These are phyloP conservation scores for Polypedilum pembai DNA, from an alignment of 1,140 invertebrate genomes.

Conservation along the genomic window DNA sequence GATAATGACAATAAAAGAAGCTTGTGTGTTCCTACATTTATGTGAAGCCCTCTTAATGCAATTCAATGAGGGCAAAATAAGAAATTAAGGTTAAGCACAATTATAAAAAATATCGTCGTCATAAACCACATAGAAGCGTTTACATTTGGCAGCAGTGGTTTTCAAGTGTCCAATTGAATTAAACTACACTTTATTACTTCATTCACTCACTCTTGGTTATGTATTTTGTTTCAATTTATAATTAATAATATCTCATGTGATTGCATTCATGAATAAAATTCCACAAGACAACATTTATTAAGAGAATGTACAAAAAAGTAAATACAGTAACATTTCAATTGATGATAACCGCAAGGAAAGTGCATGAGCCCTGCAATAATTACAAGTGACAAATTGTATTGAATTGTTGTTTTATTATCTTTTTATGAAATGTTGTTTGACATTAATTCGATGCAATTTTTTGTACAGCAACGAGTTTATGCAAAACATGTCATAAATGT, in stretches of 20 bases:
- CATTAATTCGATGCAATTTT: slow-evolving; percentile 13
- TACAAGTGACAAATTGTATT: slow-evolving; percentile 13
- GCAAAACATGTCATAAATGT: not conserved
- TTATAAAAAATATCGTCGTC: no score
- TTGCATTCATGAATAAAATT: not conserved
- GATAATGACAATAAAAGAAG: no score
- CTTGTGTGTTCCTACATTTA: no score
- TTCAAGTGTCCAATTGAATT: slow-evolving; percentile 1
- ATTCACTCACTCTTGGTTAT: not conserved
- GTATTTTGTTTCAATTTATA: not conserved
- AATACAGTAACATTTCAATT: not conserved
- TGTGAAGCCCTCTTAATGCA: no score
- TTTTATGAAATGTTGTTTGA: not conserved
- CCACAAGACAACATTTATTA: not conserved
- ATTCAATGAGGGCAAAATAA: no score
- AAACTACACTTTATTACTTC: not conserved
- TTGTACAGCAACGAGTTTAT: not conserved
- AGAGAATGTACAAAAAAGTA: not conserved
- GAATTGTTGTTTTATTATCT: not conserved
- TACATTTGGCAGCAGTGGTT: not conserved
- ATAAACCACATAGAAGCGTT: not conserved
- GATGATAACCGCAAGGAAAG: not conserved
- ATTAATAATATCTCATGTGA: not conserved
- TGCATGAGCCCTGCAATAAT: slow-evolving; percentile 5
- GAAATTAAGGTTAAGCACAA: no score